A percentile compares a stretch with the other conserved stretches of the same genome.
Conservation (phyloP, 2,797 vertebrate genomes). For the Taeniopygia guttata region DNA sequence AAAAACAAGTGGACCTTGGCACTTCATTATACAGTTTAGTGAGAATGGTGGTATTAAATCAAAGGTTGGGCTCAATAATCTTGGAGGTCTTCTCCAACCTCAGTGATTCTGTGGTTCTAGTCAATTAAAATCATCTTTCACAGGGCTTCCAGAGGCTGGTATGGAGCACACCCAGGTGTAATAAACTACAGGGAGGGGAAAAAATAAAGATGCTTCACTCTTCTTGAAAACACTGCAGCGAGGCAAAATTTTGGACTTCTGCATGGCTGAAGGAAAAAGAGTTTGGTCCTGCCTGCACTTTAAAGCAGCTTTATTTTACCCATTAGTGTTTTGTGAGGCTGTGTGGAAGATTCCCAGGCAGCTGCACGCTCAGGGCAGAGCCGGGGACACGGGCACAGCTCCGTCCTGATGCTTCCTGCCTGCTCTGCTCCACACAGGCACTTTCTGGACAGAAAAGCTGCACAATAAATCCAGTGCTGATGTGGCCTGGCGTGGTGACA, state of each 20-base stretch:
- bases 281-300: not conserved
- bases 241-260: not conserved
- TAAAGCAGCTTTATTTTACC: not conserved
- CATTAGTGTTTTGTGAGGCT: not conserved
- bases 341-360: not conserved
- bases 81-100: not conserved
- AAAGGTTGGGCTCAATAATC: not conserved
- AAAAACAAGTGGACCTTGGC: not conserved
- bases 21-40: accelerated
- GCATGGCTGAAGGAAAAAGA: not conserved
- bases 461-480: not conserved
- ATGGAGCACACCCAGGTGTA: accelerated
- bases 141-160: not conserved
- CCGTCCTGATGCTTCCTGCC: not conserved
- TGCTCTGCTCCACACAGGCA: not conserved
- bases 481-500: slow-evolving; percentile 43
- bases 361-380: not conserved
- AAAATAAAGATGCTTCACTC: not conserved
- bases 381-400: not conserved
- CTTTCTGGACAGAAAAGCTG: slow-evolving; percentile 30
- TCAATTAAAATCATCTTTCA: not conserved
- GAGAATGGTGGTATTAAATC: not conserved
- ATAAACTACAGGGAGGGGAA: not conserved
- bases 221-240: not conserved
- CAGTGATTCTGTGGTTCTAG: not conserved